Conservation (phyloP, 2,888 invertebrate genomes). For the Agriopis leucophaearia region DNA sequence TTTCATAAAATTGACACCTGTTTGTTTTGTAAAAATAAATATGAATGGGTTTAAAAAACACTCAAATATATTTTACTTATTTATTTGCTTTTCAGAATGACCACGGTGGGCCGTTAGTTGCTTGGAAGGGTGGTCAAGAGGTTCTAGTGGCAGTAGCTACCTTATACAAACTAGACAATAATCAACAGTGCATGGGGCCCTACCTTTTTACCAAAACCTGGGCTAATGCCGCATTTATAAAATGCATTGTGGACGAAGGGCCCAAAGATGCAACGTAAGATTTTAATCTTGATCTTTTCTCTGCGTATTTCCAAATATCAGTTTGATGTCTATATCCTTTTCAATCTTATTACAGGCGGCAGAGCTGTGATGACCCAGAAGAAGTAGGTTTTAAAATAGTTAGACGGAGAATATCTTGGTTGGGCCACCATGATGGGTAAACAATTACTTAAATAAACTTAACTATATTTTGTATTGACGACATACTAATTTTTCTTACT, state of each 20-base stretch:
- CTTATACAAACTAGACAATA: constrained; percentile 1
- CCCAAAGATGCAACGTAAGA: constrained; percentile 1
- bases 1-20: too few species aligned
- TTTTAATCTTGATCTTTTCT: background rate
- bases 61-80: too few species aligned
- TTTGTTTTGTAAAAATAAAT: too few species aligned
- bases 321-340: background rate
- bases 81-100: constrained; percentile 5
- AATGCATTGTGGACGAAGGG: background rate
- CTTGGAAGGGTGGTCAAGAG: constrained; percentile 1
- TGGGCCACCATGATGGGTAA: background rate
- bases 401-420: constrained; percentile 1
- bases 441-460: background rate
- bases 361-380: constrained; percentile 1
- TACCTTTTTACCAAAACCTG: constrained; percentile 5
- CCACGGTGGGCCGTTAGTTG: constrained; percentile 5
- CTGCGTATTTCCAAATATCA: too few species aligned
- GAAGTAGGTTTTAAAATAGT: constrained; percentile 1
- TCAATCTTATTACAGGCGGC: background rate
- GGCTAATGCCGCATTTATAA: constrained; percentile 2
- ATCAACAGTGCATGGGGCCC: background rate
- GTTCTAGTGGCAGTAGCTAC: constrained; percentile 6
- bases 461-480: too few species aligned
- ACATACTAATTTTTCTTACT: too few species aligned
- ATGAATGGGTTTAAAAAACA: too few species aligned